phyloP scores from a whole-genome alignment of 1,140 invertebrate species.

The Paraescarpia echinospica region DNA sequence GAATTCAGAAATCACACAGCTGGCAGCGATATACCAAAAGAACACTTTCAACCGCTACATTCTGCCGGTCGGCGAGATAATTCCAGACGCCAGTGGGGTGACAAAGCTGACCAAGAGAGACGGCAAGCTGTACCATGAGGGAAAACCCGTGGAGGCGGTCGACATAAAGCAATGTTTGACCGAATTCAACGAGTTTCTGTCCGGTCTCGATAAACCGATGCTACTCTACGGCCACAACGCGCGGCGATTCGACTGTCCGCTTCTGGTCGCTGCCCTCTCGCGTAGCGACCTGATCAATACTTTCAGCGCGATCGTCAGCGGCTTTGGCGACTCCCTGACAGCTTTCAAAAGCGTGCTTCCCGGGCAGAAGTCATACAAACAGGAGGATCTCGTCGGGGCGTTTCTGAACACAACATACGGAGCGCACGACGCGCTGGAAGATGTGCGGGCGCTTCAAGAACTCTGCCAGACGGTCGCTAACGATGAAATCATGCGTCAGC shows the following conservation, averaged over 20 bases:
- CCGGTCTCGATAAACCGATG: not conserved
- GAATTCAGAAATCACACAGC: constrained; percentile 6
- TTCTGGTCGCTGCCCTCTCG: not conserved
- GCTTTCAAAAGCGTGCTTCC: not conserved
- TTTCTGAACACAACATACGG: not conserved
- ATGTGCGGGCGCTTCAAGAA: not conserved
- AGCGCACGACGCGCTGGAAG: constrained; percentile 1
- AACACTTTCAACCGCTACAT: constrained; percentile 11
- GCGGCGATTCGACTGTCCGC: not conserved
- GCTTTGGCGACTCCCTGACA: not conserved
- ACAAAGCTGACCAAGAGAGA: not conserved
- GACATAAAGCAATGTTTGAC: not conserved
- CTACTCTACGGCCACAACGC: not conserved
- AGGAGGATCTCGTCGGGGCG: not conserved
- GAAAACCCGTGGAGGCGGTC: not conserved
- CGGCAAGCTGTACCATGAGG: not conserved
- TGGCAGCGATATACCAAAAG: not conserved
- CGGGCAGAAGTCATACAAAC: not conserved
- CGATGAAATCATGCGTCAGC: not conserved
- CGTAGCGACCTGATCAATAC: not conserved
- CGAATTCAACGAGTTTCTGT: not conserved
- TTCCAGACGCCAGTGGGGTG: not conserved
- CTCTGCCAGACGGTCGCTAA: not conserved
- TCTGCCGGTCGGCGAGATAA: not conserved
- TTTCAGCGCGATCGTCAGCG: not conserved